These are phyloP conservation scores for Palythoa grandis DNA, from an alignment of 92 coral and sea anemone species.

Conservation along the genomic window DNA sequence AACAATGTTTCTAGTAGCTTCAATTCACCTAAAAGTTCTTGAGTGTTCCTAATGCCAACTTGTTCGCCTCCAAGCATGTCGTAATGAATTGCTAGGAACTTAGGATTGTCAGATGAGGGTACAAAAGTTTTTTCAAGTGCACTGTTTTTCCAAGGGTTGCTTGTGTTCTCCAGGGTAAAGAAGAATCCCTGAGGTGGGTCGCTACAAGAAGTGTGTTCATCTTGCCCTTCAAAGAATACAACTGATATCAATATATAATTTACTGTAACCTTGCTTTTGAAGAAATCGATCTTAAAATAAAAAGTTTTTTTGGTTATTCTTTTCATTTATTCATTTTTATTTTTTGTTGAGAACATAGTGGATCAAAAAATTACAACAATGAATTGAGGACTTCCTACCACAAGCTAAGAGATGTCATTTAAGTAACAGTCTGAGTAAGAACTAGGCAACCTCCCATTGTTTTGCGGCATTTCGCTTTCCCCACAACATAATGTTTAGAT, in stretches of 20 bases:
- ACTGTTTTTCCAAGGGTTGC: slow-evolving; percentile 34
- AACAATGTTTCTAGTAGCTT: not conserved
- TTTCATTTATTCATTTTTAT: too few species aligned
- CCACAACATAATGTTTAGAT: too few species aligned
- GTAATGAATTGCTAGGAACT: slow-evolving; percentile 29
- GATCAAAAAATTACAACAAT: too few species aligned
- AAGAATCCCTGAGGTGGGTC: slow-evolving; percentile 10
- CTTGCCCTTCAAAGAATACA: not conserved
- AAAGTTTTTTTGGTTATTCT: too few species aligned
- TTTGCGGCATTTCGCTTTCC: too few species aligned
- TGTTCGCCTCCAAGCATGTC: slow-evolving; percentile 28
- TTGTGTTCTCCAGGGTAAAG: not conserved
- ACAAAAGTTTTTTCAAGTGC: slow-evolving; percentile 19
- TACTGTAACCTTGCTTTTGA: too few species aligned
- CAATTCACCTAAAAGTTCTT: slow-evolving; percentile 4
- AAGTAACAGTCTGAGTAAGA: too few species aligned
- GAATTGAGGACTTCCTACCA: too few species aligned
- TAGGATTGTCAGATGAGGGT: slow-evolving; percentile 22
- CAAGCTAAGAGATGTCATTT: too few species aligned
- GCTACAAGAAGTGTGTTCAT: not conserved
- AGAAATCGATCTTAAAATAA: too few species aligned
- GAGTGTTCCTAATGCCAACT: slow-evolving; percentile 8
- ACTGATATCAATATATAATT: not conserved
- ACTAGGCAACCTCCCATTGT: too few species aligned
- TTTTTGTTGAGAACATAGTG: too few species aligned